Base-by-base conservation (phyloP, 2,888 invertebrate species). In the Noctua janthina region DNA sequence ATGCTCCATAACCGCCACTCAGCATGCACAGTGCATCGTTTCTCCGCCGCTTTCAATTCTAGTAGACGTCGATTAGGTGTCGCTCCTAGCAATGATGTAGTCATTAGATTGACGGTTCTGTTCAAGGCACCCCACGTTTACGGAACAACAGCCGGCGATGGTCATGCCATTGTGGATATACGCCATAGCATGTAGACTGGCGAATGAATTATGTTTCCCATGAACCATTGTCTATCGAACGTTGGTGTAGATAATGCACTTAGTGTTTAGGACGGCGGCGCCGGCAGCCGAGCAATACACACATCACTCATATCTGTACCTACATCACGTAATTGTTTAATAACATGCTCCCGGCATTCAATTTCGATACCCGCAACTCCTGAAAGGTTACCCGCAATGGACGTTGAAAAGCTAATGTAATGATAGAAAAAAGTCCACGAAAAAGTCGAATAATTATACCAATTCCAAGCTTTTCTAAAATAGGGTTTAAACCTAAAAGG, bases 201-300 rank as follows among this genome's bases (percentile, higher is more conserved):
- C 35, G 81, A 87, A 85, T 87, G 87, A 89, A 81, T 85, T 85
- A 88, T 78, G 83, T 70, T 72, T 62, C 67, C 78, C 70, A 79
- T 79, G 75, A 79, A 81, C 79, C 64, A 85, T 88, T 89, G 85
- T 88, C 85, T 81, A 81, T 64, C 43, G 72, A 79, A 76, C 72
- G 66, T 43, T 73, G 59, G 71, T 39, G 23, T 49, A 74, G 59
- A 66, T 64, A 78, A 75, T 74, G 79, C 84, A 76, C 84, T 85
- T 79, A 87, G 68, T 17, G 51, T 54, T 76, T 49, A 66, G 78
- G 62, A 73, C 13, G 56, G 49, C 23, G 49, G 49, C 23, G 49
- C n/a, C 35, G 13, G 54, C 56, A n/a, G 20, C 23, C 13, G 51
- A 54, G 7, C 72, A 64, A 69, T 64, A 62, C 62, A 73, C 46